phyloP scores from a whole-genome alignment of 2,797 vertebrate species.

The Naso thynnoides region DNA sequence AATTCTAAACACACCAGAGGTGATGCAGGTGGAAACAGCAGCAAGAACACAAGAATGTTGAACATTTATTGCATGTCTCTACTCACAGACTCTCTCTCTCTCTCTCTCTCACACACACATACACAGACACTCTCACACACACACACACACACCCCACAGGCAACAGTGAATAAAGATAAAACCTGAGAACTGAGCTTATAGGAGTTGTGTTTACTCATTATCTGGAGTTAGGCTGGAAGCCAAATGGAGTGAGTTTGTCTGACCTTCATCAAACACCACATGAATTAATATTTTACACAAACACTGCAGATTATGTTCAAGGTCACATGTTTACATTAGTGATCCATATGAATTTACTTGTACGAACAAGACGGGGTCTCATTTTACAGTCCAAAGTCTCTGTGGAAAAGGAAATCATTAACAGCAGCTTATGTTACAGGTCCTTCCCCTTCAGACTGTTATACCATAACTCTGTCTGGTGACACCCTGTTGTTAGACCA shows the following conservation, averaged over 20 bases:
- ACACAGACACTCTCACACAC: background rate
- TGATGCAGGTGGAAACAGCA: background rate
- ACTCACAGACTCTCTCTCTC: too few relatives aligned
- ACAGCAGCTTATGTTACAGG: background rate
- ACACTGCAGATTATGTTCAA: background rate
- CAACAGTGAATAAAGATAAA: constrained; percentile 3
- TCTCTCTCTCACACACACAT: background rate
- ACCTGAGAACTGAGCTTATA: background rate
- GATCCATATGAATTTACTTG: background rate
- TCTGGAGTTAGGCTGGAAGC: background rate
- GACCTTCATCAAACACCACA: background rate
- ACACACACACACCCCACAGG: background rate
- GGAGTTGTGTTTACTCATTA: constrained; percentile 4
- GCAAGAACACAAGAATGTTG: background rate
- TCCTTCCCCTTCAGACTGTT: background rate
- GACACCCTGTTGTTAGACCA: background rate
- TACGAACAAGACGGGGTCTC: background rate
- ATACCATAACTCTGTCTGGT: background rate
- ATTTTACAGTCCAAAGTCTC: background rate
- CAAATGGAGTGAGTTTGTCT: background rate
- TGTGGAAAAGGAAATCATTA: too few relatives aligned
- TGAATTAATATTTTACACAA: background rate
- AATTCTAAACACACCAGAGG: background rate
- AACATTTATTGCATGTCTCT: background rate
- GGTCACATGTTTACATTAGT: background rate